These are phyloP conservation scores for Paramacrobiotus metropolitanus DNA, from an alignment of 1,140 invertebrate species.

Conservation along the genomic window DNA sequence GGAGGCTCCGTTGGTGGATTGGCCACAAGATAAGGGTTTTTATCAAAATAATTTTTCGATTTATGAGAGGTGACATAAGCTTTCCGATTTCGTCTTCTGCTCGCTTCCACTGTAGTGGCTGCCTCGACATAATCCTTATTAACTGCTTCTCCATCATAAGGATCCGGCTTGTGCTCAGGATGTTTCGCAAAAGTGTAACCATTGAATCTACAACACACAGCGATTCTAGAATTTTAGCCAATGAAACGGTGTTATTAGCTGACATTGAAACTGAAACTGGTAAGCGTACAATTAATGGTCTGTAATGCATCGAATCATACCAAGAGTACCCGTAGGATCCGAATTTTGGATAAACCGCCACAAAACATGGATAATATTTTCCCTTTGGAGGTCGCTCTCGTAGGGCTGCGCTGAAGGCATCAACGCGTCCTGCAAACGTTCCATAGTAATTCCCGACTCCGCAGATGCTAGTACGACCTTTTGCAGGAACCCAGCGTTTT, in stretches of 20 bases:
- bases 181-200: neutral
- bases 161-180: neutral
- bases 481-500: neutral
- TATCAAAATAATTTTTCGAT: neutral
- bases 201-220: neutral
- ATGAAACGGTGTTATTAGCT: no score
- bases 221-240: neutral
- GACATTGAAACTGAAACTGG: no score
- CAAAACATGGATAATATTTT: neutral
- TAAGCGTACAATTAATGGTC: neutral
- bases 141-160: neutral
- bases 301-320: neutral
- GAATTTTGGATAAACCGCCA: neutral
- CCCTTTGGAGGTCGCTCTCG: neutral
- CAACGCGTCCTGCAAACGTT: neutral
- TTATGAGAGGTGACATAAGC: neutral
- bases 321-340: neutral
- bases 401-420: neutral
- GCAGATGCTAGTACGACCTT: neutral
- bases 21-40: neutral
- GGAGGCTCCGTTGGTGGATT: neutral
- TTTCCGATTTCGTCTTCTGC: neutral
- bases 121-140: neutral
- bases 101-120: neutral
- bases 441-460: neutral